Percentiles rank a stretch among this genome's conserved stretches.
Evolutionary conservation across 37 sponge, comb jelly and placozoan genomes (phyloP).

Genomic region (Oscarella lobularis): DNA sequence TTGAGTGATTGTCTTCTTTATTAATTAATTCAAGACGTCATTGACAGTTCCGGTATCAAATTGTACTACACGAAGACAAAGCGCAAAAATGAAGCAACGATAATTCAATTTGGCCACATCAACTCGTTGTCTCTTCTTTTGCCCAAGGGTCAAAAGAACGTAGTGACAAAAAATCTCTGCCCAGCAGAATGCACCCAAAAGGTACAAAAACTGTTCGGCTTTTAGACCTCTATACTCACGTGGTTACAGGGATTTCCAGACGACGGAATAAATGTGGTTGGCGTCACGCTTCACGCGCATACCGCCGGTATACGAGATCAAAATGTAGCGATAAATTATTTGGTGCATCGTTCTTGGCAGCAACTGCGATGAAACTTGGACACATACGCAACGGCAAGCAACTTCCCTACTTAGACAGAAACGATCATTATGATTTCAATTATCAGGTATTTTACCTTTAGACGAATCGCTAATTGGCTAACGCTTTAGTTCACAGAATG

Average conservation of each 20-base stretch:
- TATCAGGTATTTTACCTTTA: background rate
- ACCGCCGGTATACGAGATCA: background rate
- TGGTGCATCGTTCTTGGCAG: background rate
- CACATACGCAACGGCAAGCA: background rate
- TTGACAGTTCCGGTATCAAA: background rate
- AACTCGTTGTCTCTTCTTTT: background rate
- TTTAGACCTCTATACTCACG: no score
- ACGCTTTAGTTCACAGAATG: background rate
- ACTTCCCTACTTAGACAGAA: background rate
- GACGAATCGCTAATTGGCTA: background rate
- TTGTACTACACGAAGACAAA: background rate
- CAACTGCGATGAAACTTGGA: background rate
- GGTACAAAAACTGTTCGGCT: background rate
- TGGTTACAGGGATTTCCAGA: background rate
- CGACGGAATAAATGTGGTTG: background rate
- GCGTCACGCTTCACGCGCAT: background rate
- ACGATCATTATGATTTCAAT: background rate
- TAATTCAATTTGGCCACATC: background rate
- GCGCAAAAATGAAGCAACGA: background rate
- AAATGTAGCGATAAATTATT: background rate
- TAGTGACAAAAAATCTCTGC: background rate
- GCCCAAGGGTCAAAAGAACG: background rate
- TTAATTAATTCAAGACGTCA: no score
- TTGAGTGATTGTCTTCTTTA: no score
- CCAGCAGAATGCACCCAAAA: background rate